A percentile compares a stretch with the other conserved stretches of the same genome.
These are phyloP conservation scores for Latrodectus hesperus DNA, from an alignment of 2,888 invertebrate species.

Conservation along the genomic window DNA sequence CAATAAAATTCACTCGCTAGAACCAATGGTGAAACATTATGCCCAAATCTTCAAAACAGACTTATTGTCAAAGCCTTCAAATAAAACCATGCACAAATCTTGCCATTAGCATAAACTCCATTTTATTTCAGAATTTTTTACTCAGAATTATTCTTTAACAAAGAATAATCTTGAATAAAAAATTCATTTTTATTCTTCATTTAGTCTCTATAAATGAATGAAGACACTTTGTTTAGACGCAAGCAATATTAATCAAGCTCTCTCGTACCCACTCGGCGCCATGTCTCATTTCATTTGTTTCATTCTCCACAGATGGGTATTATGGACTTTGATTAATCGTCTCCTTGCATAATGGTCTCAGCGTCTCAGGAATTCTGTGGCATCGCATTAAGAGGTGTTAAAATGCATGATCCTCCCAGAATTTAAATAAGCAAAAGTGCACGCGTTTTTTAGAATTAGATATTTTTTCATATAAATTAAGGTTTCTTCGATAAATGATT, in stretches of 20 bases:
- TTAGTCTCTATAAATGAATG: slow-evolving; percentile 11
- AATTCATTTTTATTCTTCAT: no score
- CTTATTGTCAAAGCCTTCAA: no score
- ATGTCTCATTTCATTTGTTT: slow-evolving; percentile 34
- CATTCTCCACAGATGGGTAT: slow-evolving; percentile 34
- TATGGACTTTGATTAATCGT: slow-evolving; percentile 43
- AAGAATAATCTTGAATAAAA: no score
- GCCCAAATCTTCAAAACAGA: no score
- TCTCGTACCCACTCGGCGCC: slow-evolving; percentile 36
- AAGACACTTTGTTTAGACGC: slow-evolving; percentile 32
- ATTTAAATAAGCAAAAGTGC: slow-evolving; percentile 44
- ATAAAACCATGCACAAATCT: no score
- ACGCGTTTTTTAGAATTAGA: neutral
- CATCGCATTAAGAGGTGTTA: slow-evolving; percentile 46
- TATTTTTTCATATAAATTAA: no score
- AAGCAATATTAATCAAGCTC: slow-evolving; percentile 42
- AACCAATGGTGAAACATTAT: no score
- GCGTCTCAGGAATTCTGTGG: slow-evolving; percentile 29
- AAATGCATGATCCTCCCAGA: slow-evolving; percentile 44
- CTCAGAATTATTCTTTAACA: no score
- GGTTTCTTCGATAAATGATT: no score
- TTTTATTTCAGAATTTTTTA: no score
- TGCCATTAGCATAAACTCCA: no score
- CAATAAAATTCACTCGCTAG: no score
- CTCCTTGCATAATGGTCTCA: slow-evolving; percentile 31